Conservation (phyloP, 2,797 vertebrate genomes). For the Lepidocolaptes lacrymiger region DNA sequence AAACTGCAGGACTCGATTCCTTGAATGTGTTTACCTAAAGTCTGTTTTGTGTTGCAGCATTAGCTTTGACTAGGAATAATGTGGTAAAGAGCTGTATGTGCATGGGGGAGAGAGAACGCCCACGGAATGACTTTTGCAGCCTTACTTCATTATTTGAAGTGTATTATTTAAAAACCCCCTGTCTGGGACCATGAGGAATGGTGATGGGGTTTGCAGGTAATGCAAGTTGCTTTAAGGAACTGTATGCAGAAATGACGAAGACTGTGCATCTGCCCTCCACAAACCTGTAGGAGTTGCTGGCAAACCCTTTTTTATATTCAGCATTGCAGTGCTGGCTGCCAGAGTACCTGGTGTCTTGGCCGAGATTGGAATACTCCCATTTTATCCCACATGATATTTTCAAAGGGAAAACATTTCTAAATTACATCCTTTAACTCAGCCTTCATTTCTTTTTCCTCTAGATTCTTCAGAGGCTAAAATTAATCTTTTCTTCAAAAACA, state of each 20-base stretch:
- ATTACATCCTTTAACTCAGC: not conserved
- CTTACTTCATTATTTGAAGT: not conserved
- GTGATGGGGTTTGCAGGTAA: not conserved
- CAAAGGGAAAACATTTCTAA: not conserved
- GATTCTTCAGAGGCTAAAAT: not conserved
- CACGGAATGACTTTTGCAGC: not conserved
- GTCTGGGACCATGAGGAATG: not conserved
- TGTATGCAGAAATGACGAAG: not conserved
- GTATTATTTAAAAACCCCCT: not conserved
- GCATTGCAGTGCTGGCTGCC: slow-evolving; percentile 59
- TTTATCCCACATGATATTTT: slow-evolving; percentile 7
- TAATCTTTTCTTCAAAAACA: not conserved
- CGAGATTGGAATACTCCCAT: slow-evolving; percentile 19
- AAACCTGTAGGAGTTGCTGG: slow-evolving; percentile 56
- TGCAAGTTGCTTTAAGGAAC: not conserved
- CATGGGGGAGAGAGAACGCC: not conserved
- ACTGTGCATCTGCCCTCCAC: slow-evolving; percentile 41
- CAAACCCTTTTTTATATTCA: slow-evolving; percentile 51
- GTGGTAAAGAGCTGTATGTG: accelerated
- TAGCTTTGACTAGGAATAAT: not conserved
- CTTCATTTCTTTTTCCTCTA: not conserved
- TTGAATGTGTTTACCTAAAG: not conserved
- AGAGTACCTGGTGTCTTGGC: slow-evolving; percentile 56
- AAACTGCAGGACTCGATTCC: not conserved
- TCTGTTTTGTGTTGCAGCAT: not conserved